These are phyloP conservation scores for Malacoraja senta DNA, from an alignment of 2,797 vertebrate species.

Conservation along the genomic window DNA sequence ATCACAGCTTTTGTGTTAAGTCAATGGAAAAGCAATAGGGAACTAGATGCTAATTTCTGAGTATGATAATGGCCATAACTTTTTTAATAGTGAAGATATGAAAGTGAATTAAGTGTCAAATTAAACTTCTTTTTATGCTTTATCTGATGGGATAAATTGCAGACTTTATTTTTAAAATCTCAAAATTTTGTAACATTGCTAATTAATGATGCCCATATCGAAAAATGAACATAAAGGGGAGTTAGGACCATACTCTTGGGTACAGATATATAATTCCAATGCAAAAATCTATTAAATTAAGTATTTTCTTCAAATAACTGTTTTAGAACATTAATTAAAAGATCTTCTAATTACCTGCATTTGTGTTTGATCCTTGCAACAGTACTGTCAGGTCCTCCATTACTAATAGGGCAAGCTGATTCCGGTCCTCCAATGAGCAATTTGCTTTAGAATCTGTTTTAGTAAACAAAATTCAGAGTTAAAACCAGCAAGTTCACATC, in stretches of 20 bases:
- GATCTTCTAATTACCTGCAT: conserved; percentile 65
- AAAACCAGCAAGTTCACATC: not conserved
- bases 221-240: not conserved
- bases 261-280: not conserved
- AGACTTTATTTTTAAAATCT: no score
- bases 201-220: not conserved
- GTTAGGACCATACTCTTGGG: not conserved
- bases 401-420: conserved; percentile 85
- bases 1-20: no score
- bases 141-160: no score
- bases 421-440: conserved; percentile 83
- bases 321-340: not conserved
- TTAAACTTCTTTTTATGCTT: no score
- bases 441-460: conserved; percentile 79
- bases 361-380: conserved; percentile 90
- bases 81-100: no score
- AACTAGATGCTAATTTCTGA: no score
- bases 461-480: not conserved
- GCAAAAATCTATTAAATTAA: not conserved
- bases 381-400: conserved; percentile 93
- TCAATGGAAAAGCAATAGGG: no score
- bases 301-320: not conserved
- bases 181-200: no score
- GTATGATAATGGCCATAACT: no score
- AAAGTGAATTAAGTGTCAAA: no score